Evolutionary conservation across 1,140 invertebrate species (phyloP), one percentile per base, ranked within the genome.

Genomic region (Octopus sinensis): DNA sequence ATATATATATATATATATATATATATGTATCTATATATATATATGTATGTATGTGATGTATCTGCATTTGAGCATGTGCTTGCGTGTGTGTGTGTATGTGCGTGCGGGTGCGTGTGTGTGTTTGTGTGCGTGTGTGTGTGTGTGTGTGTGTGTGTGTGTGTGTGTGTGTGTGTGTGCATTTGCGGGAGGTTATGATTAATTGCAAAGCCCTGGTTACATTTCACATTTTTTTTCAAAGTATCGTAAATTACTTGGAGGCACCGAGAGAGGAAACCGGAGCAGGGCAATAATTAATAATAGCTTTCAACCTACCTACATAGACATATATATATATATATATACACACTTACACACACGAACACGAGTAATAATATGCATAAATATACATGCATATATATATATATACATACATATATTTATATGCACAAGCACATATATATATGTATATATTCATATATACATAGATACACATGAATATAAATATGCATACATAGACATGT

Each of bases 1-100:
- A 62, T 62, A 62, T 62, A 62, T 62, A 62, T 62, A 62, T 62
- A 62, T 9, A 62, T 62, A 62, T 62, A 62, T 62, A 62, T 62
- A 62, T 62, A 62, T 62, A 62, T 9, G 17, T 62, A 62, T 62
- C 6, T 62, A 62, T 62, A 62, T 62, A 62, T 62, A 62, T 62
- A 62, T 9, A 62, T 62, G 17, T 62, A 62, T 62, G 17, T 62
- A 62, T 62, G 17, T 62, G 17, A 62, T 62, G 17, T 62, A 62
- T 62, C 6, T 62, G 17, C 17, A 62, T 62, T 9, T 62, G 17
- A 62, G 17, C 17, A 62, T 62, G 17, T 62, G 17, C 17, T 9
- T 62, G 17, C 17, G 17, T 62, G 17, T 9, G 17, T 62, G 17
- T 62, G 17, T 62, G 17, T 62, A 62, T 62, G 17, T 62, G 17